Evolutionary conservation across 1,140 invertebrate genomes (phyloP), one percentile per base, ranked within the genome.

Genomic region (Dufourea novaeangliae): DNA sequence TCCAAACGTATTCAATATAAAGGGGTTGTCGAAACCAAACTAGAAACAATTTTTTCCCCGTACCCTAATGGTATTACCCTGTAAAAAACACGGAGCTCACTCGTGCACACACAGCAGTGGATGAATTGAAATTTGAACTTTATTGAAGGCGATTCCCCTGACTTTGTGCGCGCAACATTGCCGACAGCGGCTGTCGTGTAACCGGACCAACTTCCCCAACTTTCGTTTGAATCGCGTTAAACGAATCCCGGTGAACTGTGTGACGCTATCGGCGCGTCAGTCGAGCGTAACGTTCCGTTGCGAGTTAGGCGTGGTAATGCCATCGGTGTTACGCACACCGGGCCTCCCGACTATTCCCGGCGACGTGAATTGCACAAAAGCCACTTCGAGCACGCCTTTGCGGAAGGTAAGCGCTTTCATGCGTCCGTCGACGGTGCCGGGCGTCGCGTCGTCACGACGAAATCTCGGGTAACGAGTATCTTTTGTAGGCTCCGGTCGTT

Each of bases 201-300:
- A 80, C 78, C 71, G 78, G 54, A 63, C 77, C 63, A 83, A 84
- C 82, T 83, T 84, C 27, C 34, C 61, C 61, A 84, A 84, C 81
- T 84, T 84, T 77, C 74, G 67, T 84, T 83, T 84, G 77, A 83
- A 84, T 84, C 79, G 74, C 62, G 71, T 75, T 84, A 80, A 84
- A 84, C 82, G 82, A 80, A 83, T 83, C 82, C 67, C 69, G 76
- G 81, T 37, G 70, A 76, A 83, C 77, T 62, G 77, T 72, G 77
- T 64, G 67, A 83, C 81, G 81, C 66, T 83, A 83, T 84, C 82
- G 77, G 82, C 82, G 80, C 81, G 82, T 83, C 81, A 79, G 57
- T 74, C 69, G 70, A 57, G 44, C 41, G 61, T 75, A 79, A 83
- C 74, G 72, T 46, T 68, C 39, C 76, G 68, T 64, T 44, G 72